Evolutionary conservation across 2,888 invertebrate genomes (phyloP), one percentile per base, ranked within the genome.

Genomic region (Agrotis puta): DNA sequence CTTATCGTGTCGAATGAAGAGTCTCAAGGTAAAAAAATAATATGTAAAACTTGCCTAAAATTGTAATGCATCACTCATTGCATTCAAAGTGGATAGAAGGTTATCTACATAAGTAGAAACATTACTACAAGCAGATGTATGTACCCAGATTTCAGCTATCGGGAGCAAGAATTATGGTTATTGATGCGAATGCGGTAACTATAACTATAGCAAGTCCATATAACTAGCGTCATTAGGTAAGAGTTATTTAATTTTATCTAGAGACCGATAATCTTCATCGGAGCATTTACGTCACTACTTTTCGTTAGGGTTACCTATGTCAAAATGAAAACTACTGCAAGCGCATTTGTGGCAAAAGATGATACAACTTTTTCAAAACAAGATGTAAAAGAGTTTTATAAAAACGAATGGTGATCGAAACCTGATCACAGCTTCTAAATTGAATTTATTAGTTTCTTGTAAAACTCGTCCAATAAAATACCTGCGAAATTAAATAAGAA

Each of bases 201-300:
- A 64, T 57, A 14, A 64, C 27, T 64, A 63, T 43, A 53, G 54
- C 64, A 77, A 81, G 69, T 75, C 70, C 72, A 53, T 61, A 50
- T 64, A 74, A 64, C 66, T 39, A 70, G 74, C 79, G 53, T 58
- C 64, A 76, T 72, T 82, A 64, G 47, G 51, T 66, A 70, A 79
- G 80, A 80, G 86, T 75, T 79, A 79, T 84, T 82, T 82, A 86
- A 88, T 88, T 88, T 90, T 91, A 93, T 92, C 91, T 91, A 85
- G 90, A 92, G 90, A 85, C 90, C 84, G 89, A 89, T 94, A 92
- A 94, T 94, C 93, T 92, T 88, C 87, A 73, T 74, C 64, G 20
- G 54, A 62, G 78, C 70, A 72, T 70, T 93, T 91, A 93, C 94
- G 95, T 94, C 94, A 95, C 82, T 65, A 73, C 70, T 76, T 76